Base-by-base conservation (phyloP, 2,113 vertebrate species). In the Anoplopoma fimbria region DNA sequence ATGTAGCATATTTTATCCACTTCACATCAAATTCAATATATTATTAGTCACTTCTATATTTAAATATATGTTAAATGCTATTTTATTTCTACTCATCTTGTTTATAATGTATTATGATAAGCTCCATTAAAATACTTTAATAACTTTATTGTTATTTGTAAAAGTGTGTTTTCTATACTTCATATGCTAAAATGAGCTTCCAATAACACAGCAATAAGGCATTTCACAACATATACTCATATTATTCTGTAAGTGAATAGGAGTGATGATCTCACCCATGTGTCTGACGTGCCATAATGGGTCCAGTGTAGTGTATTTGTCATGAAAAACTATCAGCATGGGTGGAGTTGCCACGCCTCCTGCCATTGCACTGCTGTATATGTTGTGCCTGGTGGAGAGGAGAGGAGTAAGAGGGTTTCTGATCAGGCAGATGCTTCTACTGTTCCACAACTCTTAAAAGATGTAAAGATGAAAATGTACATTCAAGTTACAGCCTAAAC, bases 311-410 rank as follows among this genome's bases (percentile, higher is more conserved):
- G 97, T 97, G 89, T 96, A 94, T 89, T 95, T 97, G 40, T 95
- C 93, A 6, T 99, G 95, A 86, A 99, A 99, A 13, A 98, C 98
- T 21, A 99, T 98, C 27, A 99, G 95, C 98, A 99, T 97, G 0
- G 98, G 98, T 4, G 98, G 96, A 8, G 97, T 98, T 9, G 96
- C 97, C 80, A 99, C 98, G 0, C 98, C 98, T 27, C 97, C 98
- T 3, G 96, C 98, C 92, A 99, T 93, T 7, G 96, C 96, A 79
- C 97, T 99, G 94, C 98, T 98, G 79, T 99, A 99, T 19, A 98
- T 95, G 88, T 99, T 99, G 65, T 96, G 94, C 82, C 98, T 99
- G 88, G 23, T 15, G 53, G 42, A 60, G 17, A 76, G 15, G 34
- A 69, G 15, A 72, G 15, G 29, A 75, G 17, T 55, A 23, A 25